Percentiles rank a stretch among this genome's conserved stretches.
phyloP scores from a whole-genome alignment of 2,797 vertebrate species.

The Dendrocincla tyrannina region DNA sequence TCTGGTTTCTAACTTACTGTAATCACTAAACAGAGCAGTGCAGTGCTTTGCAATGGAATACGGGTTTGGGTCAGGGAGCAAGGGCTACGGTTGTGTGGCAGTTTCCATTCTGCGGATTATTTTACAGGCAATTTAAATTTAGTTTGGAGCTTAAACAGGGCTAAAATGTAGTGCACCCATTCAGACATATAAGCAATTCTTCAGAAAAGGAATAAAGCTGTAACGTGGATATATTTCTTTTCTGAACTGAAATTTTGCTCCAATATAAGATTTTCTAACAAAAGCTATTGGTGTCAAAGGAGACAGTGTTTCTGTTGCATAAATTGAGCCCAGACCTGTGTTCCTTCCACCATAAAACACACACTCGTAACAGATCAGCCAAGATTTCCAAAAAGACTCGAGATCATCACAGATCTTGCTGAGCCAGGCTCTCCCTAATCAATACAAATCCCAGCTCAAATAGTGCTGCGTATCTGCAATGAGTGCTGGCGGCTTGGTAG shows the following conservation, averaged over 20 bases:
- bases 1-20: conserved; percentile 74
- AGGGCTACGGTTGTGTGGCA: conserved; percentile 59
- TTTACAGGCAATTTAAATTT: conserved; percentile 73
- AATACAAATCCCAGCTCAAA: background rate
- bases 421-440: background rate
- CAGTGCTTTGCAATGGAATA: conserved; percentile 59
- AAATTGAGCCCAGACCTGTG: background rate
- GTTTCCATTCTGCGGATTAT: conserved; percentile 72
- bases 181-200: background rate
- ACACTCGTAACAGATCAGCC: background rate
- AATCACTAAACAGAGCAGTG: conserved; percentile 67
- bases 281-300: conserved; percentile 4
- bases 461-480: background rate
- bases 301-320: background rate
- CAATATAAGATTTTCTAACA: background rate
- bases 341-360: background rate
- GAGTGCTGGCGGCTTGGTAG: background rate
- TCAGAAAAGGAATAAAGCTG: background rate
- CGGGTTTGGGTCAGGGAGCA: conserved; percentile 66
- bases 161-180: conserved; percentile 8
- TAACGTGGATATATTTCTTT: background rate
- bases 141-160: conserved; percentile 48
- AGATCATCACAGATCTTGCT: background rate
- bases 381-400: background rate
- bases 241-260: background rate